phyloP scores from a whole-genome alignment of 1,140 invertebrate genomes.

The Aleiodes sp. region DNA sequence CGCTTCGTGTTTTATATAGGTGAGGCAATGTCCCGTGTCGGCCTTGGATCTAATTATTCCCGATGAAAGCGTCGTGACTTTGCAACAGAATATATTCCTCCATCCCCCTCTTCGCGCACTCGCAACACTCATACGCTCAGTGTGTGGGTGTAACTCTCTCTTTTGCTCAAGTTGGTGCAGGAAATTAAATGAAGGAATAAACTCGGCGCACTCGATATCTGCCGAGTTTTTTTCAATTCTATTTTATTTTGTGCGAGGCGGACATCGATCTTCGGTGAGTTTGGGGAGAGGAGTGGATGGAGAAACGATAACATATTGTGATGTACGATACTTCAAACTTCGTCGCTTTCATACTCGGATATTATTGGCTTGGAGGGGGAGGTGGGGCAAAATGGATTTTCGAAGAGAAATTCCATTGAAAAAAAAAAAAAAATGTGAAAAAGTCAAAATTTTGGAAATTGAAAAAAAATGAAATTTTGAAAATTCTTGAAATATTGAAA shows the following conservation, averaged over 20 bases:
- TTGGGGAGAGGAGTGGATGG: neutral
- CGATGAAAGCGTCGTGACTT: slow-evolving; percentile 37
- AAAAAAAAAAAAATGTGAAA: no score
- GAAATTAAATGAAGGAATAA: slow-evolving; percentile 38
- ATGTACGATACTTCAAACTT: slow-evolving; percentile 19
- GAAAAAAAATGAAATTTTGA: no score
- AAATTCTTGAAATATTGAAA: no score
- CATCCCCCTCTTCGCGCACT: slow-evolving; percentile 23
- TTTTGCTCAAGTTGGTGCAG: slow-evolving; percentile 1
- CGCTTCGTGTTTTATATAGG: slow-evolving; percentile 34
- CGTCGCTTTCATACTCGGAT: slow-evolving; percentile 3
- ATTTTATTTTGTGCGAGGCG: neutral
- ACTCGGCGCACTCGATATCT: neutral
- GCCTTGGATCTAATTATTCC: slow-evolving; percentile 52
- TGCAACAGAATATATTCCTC: slow-evolving; percentile 23
- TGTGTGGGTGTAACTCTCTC: slow-evolving; percentile 10
- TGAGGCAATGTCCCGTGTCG: slow-evolving; percentile 43
- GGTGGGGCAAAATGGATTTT: neutral
- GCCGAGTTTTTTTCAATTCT: neutral
- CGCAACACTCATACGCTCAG: slow-evolving; percentile 21
- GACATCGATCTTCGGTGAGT: slow-evolving; percentile 3
- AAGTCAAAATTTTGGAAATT: no score
- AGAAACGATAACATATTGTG: slow-evolving; percentile 18
- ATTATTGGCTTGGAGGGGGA: neutral
- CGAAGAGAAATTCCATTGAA: neutral